A percentile compares a stretch with the other conserved stretches of the same genome.
Conservation (phyloP, 2,888 invertebrate genomes). For the Ceraclea dissimilis region DNA sequence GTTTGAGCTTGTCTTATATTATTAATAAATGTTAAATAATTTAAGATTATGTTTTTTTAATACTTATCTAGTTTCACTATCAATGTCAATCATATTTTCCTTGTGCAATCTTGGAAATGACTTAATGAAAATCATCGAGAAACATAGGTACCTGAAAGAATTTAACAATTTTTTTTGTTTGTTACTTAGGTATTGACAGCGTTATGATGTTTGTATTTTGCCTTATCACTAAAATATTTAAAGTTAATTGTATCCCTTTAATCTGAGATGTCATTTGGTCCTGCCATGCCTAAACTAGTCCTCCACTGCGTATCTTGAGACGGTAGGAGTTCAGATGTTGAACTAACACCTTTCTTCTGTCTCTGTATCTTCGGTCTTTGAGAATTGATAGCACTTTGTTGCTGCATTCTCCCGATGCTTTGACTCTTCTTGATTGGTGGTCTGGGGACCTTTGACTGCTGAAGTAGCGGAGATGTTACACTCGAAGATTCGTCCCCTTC, state of each 20-base stretch:
- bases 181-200: no score
- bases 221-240: no score
- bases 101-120: no score
- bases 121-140: no score
- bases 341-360: slow-evolving; percentile 37
- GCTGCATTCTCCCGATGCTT: slow-evolving; percentile 21
- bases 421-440: slow-evolving; percentile 35
- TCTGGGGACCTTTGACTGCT: slow-evolving; percentile 33
- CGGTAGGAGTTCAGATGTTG: slow-evolving; percentile 30
- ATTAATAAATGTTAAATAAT: no score
- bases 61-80: no score
- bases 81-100: no score
- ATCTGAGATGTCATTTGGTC: slow-evolving; percentile 40
- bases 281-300: slow-evolving; percentile 39
- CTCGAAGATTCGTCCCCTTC: slow-evolving; percentile 54
- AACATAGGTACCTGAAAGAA: no score
- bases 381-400: neutral
- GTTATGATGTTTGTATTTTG: no score
- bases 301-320: slow-evolving; percentile 38
- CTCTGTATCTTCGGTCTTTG: slow-evolving; percentile 43
- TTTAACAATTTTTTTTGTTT: no score
- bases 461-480: slow-evolving; percentile 56
- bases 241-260: neutral
- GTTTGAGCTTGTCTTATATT: no score
- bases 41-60: no score